phyloP scores from a whole-genome alignment of 1,140 invertebrate genomes.

The Calycopis cecrops region DNA sequence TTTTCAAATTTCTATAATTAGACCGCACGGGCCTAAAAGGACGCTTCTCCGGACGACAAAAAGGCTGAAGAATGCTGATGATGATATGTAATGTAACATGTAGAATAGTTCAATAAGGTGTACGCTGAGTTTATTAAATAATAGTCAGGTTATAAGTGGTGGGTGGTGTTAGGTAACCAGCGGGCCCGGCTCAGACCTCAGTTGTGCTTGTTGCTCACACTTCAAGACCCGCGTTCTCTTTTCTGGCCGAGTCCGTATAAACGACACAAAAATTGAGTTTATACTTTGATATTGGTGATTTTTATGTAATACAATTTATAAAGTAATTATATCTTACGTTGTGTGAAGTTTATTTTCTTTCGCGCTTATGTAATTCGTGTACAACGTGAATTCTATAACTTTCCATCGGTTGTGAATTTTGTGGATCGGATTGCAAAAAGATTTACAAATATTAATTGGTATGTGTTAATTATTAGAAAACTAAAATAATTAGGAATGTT shows the following conservation, averaged over 20 bases:
- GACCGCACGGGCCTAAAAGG: no score
- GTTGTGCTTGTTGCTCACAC: conserved; percentile 15
- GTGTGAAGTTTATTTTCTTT: conserved; percentile 26
- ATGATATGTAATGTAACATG: no score
- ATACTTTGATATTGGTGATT: not conserved
- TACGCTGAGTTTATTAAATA: conserved; percentile 23
- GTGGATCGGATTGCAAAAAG: conserved; percentile 13
- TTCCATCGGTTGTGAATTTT: conserved; percentile 12
- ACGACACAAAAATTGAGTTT: not conserved
- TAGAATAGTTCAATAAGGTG: no score
- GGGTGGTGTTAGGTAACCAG: conserved; percentile 34
- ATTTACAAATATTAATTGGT: conserved; percentile 7
- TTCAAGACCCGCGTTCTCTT: conserved; percentile 18
- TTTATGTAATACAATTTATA: conserved; percentile 5
- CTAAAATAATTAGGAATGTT: not conserved
- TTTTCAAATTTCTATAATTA: no score
- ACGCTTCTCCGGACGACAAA: no score
- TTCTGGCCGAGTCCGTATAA: not conserved
- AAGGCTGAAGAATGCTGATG: no score
- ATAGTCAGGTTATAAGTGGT: conserved; percentile 29
- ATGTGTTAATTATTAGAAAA: conserved; percentile 5
- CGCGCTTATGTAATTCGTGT: conserved; percentile 33
- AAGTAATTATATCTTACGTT: conserved; percentile 7
- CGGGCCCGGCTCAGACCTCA: conserved; percentile 14
- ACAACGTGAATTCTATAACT: conserved; percentile 25